These are phyloP conservation scores for Hetaerina americana DNA, from an alignment of 1,140 invertebrate genomes.

Conservation along the genomic window DNA sequence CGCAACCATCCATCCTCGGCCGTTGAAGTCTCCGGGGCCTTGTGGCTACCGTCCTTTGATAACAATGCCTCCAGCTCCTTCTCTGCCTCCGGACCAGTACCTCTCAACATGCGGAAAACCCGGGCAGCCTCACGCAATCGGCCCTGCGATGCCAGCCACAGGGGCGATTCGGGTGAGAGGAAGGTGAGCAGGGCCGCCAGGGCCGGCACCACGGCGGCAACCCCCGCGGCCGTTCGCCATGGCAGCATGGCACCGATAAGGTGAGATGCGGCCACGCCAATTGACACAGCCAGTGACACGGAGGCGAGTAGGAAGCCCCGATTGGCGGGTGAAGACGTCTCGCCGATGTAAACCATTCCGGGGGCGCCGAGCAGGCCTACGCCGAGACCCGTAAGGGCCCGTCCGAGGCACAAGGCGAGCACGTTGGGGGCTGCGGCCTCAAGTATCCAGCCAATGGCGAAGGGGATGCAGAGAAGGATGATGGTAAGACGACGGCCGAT, in stretches of 20 bases:
- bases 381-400: slow-evolving; percentile 49
- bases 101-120: slow-evolving; percentile 34
- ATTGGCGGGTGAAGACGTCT: slow-evolving; percentile 39
- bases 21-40: not conserved
- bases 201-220: slow-evolving; percentile 36
- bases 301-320: slow-evolving; percentile 40
- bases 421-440: slow-evolving; percentile 38
- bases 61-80: slow-evolving; percentile 31
- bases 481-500: slow-evolving; percentile 49
- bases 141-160: slow-evolving; percentile 46
- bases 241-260: slow-evolving; percentile 41
- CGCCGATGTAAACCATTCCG: slow-evolving; percentile 33
- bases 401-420: slow-evolving; percentile 40
- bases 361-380: slow-evolving; percentile 36
- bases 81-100: slow-evolving; percentile 31
- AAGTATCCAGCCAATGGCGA: slow-evolving; percentile 49
- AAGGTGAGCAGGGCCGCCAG: slow-evolving; percentile 17
- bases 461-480: slow-evolving; percentile 42
- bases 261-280: slow-evolving; percentile 40
- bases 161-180: slow-evolving; percentile 54
- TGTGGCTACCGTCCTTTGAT: not conserved
- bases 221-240: slow-evolving; percentile 43
- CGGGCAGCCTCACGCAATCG: slow-evolving; percentile 32
- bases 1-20: not conserved
- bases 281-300: slow-evolving; percentile 36